Evolutionary conservation across 2,888 invertebrate species (phyloP), one percentile per base, ranked within the genome.

Genomic region (Plagiodera versicolora): DNA sequence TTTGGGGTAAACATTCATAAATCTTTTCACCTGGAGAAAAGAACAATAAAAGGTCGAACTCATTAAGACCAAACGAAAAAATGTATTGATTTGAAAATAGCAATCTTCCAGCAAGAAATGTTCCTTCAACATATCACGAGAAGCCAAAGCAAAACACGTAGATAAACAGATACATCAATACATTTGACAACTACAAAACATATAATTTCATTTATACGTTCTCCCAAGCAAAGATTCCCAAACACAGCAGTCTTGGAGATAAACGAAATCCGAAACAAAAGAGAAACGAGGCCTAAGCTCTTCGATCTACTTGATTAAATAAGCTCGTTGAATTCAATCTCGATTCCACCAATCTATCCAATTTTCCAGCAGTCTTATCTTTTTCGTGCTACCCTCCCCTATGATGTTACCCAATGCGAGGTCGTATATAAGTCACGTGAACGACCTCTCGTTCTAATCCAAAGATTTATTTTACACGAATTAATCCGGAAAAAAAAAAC

Each of bases 171-270:
- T 57, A 51, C 48, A 24, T 35, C 58, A 60, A 67, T 66, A 67
- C 67, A 66, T 69, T 56, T 59, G 58, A 55, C 55, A 53, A 50
- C 61, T 62, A 64, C 63, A 63, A 65, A 64, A 60, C 63, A 67
- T 62, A 66, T 66, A 66, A 65, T 56, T 60, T 63, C 60, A 54
- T 54, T 44, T 69, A 63, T 63, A 56, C 30, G 63, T 39, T 20
- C 32, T 8, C 5, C 28, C 3, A 35, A 58, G 44, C 51, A 82
- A 19, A 11, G 19, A 10, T 57, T 24, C 24, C 4, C 24, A 24
- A 3, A 24, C 24, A 24, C 6, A 3, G 19, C 84, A 84, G 80
- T 79, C 83, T 84, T 78, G 79, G 80, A 80, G 85, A 84, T 83
- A 85, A 84, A 84, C 66, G 61, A 60, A 63, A 60, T 46, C 57